A percentile compares a stretch with the other conserved stretches of the same genome.
phyloP scores from a whole-genome alignment of 2,797 vertebrate genomes.

The Catamblyrhynchus diadema region DNA sequence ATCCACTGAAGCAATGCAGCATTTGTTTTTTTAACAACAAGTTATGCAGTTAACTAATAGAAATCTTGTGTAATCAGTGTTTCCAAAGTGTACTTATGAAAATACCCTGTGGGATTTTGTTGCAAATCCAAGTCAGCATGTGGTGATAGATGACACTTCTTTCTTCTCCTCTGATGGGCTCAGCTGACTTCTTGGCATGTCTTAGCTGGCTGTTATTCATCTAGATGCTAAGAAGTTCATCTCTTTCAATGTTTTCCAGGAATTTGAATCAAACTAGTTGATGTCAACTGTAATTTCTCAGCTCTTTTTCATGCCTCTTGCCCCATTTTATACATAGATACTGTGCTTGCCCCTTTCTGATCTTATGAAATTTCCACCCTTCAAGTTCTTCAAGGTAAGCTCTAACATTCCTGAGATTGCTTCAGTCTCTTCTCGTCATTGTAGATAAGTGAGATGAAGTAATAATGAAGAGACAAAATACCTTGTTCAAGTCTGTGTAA shows the following conservation, averaged over 20 bases:
- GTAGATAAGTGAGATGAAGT: slow-evolving; percentile 21
- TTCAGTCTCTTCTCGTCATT: slow-evolving; percentile 6
- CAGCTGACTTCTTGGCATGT: not conserved
- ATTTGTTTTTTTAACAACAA: not conserved
- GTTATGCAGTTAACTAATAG: not conserved
- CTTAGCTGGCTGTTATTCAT: not conserved
- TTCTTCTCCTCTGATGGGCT: not conserved
- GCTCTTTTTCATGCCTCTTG: not conserved
- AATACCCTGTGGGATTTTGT: not conserved
- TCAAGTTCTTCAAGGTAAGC: slow-evolving; percentile 47
- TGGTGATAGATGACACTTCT: not conserved
- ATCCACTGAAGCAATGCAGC: not conserved
- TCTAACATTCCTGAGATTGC: slow-evolving; percentile 31
- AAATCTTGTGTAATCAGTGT: slow-evolving; percentile 20
- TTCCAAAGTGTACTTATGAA: slow-evolving; percentile 37
- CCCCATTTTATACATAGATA: not conserved
- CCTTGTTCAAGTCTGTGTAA: not conserved
- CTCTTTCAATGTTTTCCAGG: not conserved
- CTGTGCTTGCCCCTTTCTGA: not conserved
- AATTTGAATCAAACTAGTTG: not conserved
- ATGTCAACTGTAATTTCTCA: not conserved
- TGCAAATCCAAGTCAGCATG: not conserved
- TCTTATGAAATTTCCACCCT: slow-evolving; percentile 24
- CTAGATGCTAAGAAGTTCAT: not conserved
- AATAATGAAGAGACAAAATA: slow-evolving; percentile 29